Conservation (phyloP, 2,113 vertebrate species). For the Promerops cafer region DNA sequence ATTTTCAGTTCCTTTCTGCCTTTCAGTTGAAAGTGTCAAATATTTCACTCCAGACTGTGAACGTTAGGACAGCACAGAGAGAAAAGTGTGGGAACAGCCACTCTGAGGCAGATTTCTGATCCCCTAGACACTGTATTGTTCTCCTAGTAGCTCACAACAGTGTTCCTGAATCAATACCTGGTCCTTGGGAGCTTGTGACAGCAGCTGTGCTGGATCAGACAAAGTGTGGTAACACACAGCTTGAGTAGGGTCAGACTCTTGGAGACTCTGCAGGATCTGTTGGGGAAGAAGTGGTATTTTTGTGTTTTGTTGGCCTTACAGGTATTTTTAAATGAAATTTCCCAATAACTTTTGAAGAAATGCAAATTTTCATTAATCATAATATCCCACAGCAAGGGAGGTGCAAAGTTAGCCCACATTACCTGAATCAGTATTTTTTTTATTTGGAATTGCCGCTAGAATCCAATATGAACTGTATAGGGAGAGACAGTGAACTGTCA, state of each 20-base stretch:
- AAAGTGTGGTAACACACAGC: neutral
- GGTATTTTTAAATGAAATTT: neutral
- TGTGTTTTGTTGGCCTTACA: neutral
- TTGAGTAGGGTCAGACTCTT: neutral
- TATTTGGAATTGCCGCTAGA: neutral
- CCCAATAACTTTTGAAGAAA: neutral
- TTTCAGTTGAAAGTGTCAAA: neutral
- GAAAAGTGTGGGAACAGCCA: neutral
- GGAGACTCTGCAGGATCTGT: neutral
- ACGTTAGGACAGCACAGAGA: fast-evolving
- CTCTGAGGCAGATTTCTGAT: neutral
- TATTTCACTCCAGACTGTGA: neutral
- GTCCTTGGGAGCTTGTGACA: neutral
- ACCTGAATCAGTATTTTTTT: neutral
- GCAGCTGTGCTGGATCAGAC: neutral
- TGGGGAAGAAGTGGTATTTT: neutral
- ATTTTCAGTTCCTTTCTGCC: neutral
- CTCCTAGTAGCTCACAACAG: neutral
- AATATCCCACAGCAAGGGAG: neutral
- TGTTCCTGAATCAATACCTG: neutral
- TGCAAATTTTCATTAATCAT: neutral
- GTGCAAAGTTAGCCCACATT: neutral
- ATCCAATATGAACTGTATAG: neutral
- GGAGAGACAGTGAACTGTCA: neutral
- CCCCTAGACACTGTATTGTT: neutral